These are phyloP conservation scores for Cheilosia vernalis DNA, from an alignment of 2,888 invertebrate species.

Conservation along the genomic window DNA sequence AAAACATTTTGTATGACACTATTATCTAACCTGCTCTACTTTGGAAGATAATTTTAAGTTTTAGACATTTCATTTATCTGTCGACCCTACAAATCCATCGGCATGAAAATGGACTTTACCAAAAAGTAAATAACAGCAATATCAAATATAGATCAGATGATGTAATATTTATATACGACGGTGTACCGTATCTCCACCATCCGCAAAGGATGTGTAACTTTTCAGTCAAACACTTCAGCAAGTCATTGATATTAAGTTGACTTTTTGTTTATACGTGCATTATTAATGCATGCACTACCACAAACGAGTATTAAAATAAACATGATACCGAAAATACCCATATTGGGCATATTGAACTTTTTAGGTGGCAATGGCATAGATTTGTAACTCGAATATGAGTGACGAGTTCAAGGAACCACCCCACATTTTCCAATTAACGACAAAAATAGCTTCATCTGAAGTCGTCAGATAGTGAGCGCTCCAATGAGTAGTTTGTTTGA, in stretches of 20 bases:
- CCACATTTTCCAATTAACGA: constrained; percentile 12
- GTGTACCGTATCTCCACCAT: too few relatives aligned
- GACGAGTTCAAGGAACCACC: constrained; percentile 47
- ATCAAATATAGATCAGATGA: neutral
- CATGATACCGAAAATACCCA: neutral
- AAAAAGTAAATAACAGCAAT: neutral
- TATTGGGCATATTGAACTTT: neutral
- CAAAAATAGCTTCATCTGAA: constrained; percentile 43
- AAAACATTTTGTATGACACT: neutral
- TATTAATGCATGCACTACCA: neutral
- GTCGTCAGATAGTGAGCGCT: neutral
- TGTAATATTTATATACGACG: constrained; percentile 3
- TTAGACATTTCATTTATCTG: neutral
- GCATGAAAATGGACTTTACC: too few relatives aligned
- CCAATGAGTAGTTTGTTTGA: neutral
- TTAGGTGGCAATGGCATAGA: neutral
- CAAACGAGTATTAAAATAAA: neutral
- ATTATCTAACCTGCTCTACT: neutral
- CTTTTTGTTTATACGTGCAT: neutral
- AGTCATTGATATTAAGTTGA: neutral
- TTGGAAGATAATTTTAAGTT: neutral
- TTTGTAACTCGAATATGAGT: constrained; percentile 16
- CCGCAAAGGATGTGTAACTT: neutral
- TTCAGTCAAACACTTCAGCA: neutral
- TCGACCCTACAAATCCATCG: neutral